Evolutionary conservation across 2,113 vertebrate species (phyloP), one percentile per base, ranked within the genome.

Genomic region (Proterorhinus semilunaris): DNA sequence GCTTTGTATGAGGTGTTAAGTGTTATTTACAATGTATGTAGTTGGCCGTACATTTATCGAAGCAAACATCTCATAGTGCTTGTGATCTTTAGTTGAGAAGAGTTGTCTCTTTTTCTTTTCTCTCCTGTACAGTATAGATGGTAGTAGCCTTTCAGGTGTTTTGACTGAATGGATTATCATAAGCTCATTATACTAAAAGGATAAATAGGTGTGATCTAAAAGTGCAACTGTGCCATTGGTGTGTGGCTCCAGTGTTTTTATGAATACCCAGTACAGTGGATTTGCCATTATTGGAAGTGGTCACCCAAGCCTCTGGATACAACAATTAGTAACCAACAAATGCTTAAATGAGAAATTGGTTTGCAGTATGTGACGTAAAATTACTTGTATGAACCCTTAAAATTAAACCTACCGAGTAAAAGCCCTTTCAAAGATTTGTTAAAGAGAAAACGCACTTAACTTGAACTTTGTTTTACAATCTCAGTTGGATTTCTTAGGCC

Each of bases 161-260:
- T 61, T 44, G 42, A n/a, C 58, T 45, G 42, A 61, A 61, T 61
- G 42, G 58, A 61, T 61, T 61, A 15, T 43, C 45, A 91, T 93
- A 95, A 95, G 93, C 92, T 93, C 93, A 94, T 96, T 95, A 95
- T 91, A 93, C 91, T 93, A 95, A 95, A 94, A 91, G 95, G 95
- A 95, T 96, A 93, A 95, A 93, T 93, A 58, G n/a, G 91, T 92
- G 94, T 91, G 93, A 95, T 95, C 94, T 96, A 94, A 96, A 94
- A 95, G 95, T 95, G 93, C 92, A 93, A 92, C 91, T 91, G 91
- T 93, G 90, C 91, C 91, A 91, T 12, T 43, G 5, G 10, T 2
- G 10, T 47, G 47, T 1, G 10, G 44, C 13, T 21, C 53, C 62
- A 66, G 13, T 2, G 36, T 63, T 44, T 36, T 36, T 36, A 36